Evolutionary conservation across 2,113 vertebrate species (phyloP), one percentile per base, ranked within the genome.

Genomic region (Menura novaehollandiae): DNA sequence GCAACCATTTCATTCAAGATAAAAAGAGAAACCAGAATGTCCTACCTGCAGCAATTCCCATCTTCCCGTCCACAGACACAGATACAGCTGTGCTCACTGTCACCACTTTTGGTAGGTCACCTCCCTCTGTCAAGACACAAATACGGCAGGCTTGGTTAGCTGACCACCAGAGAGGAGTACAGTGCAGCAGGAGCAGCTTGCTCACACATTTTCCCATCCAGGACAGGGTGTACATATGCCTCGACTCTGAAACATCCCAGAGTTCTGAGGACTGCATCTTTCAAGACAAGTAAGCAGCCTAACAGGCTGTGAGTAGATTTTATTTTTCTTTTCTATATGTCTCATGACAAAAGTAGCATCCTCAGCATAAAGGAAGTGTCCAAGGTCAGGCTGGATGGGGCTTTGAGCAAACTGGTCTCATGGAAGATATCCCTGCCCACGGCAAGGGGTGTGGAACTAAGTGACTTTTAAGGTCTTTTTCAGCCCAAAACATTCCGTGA

Each of bases 31-130:
- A 76, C 4, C 73, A 91, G 63, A 32, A 68, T 46, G 74, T 92
- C 99, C 96, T 99, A 99, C 99, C 99, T 99, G 99, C 99, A 87
- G 99, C 99, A 22, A 99, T 97, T 89, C 99, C 99, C 8, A 98
- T 99, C 97, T 98, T 99, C 95, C 98, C 98, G 33, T 98, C 98
- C 93, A 99, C 98, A 0, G 98, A 97, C 80, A 99, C 99, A 2
- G 98, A 97, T 59, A 99, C 97, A 12, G 99, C 97, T 0, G 99
- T 99, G 98, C 98, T 98, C 10, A 98, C 97, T 5, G 99, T 99
- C 74, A 99, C 95, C 8, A 98, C 98, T 73, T 92, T 94, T 3
- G 97, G 97, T 26, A 85, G 93, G 86, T 23, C 74, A 59, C 91
- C 92, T 62, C 97, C 98, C 55, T 98, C 99, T 99, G 98, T 53